Evolutionary conservation across 1,140 invertebrate species (phyloP).

Genomic region (Cherax quadricarinatus): DNA sequence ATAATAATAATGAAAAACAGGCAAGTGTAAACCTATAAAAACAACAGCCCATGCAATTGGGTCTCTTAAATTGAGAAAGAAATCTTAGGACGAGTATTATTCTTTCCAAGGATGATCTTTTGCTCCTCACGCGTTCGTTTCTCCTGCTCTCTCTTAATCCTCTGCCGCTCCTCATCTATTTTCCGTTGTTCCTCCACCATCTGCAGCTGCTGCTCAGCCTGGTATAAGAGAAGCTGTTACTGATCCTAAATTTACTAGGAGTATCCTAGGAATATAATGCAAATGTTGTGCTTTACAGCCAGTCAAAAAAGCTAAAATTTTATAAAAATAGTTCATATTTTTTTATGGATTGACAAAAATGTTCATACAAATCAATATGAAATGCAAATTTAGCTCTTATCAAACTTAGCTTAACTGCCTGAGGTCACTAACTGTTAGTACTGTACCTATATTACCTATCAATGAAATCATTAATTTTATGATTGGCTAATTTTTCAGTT

Average conservation of each 20-base stretch:
- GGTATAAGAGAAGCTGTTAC: neutral
- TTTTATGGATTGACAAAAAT: too few species aligned
- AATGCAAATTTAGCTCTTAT: too few species aligned
- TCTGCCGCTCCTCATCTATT: conserved; percentile 96
- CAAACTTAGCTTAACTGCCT: too few species aligned
- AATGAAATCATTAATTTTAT: too few species aligned
- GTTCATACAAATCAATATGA: too few species aligned
- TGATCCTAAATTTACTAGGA: neutral
- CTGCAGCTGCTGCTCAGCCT: conserved; percentile 97
- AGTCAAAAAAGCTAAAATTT: too few species aligned
- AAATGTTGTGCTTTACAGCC: too few species aligned
- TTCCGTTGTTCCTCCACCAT: conserved; percentile 97
- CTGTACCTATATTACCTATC: too few species aligned
- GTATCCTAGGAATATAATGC: too few species aligned
- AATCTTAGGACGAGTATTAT: conserved; percentile 95
- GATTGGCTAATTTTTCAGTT: too few species aligned
- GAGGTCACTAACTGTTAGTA: too few species aligned
- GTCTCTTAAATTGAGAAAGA: conserved; percentile 82
- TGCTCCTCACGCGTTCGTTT: conserved; percentile 95
- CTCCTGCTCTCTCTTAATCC: conserved; percentile 93
- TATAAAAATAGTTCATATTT: too few species aligned
- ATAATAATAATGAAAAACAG: conserved; percentile 13
- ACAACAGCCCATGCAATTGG: conserved; percentile 39
- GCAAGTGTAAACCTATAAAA: conserved; percentile 13
- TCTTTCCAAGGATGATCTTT: conserved; percentile 97